Evolutionary conservation across 2,888 invertebrate genomes (phyloP).

Genomic region (Acrobasis repandana): DNA sequence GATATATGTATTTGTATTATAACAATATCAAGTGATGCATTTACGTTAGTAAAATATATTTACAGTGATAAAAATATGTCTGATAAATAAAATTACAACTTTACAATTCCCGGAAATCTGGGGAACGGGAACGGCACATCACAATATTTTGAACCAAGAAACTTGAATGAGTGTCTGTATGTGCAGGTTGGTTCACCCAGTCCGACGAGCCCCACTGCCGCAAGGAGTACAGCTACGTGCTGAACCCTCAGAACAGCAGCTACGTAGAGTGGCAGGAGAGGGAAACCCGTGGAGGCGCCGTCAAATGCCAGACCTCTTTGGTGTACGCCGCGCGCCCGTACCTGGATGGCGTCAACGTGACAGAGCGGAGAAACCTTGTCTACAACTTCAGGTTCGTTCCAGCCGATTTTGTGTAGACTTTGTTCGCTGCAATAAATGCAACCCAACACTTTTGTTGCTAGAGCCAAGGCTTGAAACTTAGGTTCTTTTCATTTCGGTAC

Average conservation of each 20-base stretch:
- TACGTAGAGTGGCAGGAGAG: constrained; percentile 94
- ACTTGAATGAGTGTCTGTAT: neutral
- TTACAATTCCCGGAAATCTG: no score
- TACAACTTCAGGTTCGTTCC: constrained; percentile 86
- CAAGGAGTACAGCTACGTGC: constrained; percentile 92
- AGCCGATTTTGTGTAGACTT: no score
- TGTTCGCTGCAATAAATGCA: no score
- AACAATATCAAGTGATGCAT: no score
- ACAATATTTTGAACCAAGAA: neutral
- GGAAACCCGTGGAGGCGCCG: constrained; percentile 84
- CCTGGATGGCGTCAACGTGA: constrained; percentile 91
- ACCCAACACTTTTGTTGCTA: no score
- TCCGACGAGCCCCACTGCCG: constrained; percentile 88
- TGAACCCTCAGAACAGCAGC: constrained; percentile 85
- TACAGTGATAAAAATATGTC: no score
- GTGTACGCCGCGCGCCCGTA: constrained; percentile 91
- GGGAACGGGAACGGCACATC: no score
- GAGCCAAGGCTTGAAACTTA: no score
- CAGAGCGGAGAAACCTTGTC: constrained; percentile 94
- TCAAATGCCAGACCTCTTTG: constrained; percentile 86
- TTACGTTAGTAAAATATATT: no score
- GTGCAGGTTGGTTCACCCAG: constrained; percentile 91
- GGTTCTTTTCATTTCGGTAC: no score
- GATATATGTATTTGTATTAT: no score
- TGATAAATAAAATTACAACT: no score